Conservation (phyloP, 2,113 vertebrate species). For the Benitochromis conjunctus region DNA sequence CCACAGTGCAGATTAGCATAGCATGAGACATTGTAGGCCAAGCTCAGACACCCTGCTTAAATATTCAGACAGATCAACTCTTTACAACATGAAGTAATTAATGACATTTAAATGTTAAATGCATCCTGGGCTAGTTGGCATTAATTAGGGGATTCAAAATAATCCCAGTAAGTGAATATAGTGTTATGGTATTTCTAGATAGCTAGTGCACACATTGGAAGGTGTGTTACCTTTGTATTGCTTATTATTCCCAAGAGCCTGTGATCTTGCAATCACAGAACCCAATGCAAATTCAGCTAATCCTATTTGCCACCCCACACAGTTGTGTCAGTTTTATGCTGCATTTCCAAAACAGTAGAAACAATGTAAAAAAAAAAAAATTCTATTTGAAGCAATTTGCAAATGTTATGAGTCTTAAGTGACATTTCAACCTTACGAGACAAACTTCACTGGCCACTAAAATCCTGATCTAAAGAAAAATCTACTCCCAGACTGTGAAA, state of each 20-base stretch:
- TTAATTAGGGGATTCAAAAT: slow-evolving; percentile 56
- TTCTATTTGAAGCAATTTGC: neutral
- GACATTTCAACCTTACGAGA: neutral
- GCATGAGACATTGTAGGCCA: neutral
- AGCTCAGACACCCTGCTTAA: neutral
- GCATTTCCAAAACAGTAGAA: neutral
- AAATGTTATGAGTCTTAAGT: neutral
- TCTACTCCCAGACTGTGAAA: neutral
- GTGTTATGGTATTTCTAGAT: slow-evolving; percentile 38
- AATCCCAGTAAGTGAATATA: slow-evolving; percentile 35
- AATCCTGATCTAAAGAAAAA: neutral
- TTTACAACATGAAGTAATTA: slow-evolving; percentile 37
- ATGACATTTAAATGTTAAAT: slow-evolving; percentile 61
- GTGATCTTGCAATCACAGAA: neutral
- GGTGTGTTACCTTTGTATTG: slow-evolving; percentile 2
- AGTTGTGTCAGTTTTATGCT: neutral
- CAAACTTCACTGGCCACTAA: neutral
- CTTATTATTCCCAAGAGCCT: neutral
- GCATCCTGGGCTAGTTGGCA: slow-evolving; percentile 43
- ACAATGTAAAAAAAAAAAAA: neutral
- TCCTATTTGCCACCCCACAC: neutral
- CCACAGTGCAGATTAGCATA: neutral
- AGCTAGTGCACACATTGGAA: slow-evolving; percentile 5
- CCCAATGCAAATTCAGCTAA: neutral
- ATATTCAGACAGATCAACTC: slow-evolving; percentile 31